Conservation (phyloP, 2,888 invertebrate species). For the Drosophila mayaguana region DNA sequence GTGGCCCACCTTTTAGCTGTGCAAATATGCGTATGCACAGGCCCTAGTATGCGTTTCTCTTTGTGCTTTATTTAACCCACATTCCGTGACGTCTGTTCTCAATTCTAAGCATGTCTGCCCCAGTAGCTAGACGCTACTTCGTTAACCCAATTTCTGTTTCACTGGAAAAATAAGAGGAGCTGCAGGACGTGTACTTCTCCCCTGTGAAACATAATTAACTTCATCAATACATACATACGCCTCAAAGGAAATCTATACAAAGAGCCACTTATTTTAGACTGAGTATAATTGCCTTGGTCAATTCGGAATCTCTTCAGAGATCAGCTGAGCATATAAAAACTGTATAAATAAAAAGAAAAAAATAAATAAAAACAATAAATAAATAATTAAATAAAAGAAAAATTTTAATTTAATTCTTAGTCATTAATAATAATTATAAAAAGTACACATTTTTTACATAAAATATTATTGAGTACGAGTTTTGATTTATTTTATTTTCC, state of each 20-base stretch:
- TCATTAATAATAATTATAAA: too few relatives aligned
- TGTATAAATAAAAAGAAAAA: too few relatives aligned
- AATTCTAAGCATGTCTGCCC: slow-evolving; percentile 10
- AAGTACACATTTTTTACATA: too few relatives aligned
- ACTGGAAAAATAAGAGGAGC: neutral
- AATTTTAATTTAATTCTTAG: too few relatives aligned
- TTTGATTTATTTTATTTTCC: too few relatives aligned
- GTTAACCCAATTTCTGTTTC: slow-evolving; percentile 60
- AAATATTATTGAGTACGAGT: too few relatives aligned
- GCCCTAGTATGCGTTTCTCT: neutral
- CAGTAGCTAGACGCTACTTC: slow-evolving; percentile 37
- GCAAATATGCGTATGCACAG: neutral
- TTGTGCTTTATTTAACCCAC: slow-evolving; percentile 13
- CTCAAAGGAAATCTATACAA: neutral
- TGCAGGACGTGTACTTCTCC: neutral
- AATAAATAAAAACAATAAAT: too few relatives aligned
- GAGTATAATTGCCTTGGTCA: too few relatives aligned
- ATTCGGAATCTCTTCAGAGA: too few relatives aligned
- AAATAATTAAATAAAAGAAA: too few relatives aligned
- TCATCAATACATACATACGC: neutral
- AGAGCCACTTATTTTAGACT: too few relatives aligned
- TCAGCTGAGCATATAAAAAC: neutral
- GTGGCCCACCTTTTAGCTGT: slow-evolving; percentile 33
- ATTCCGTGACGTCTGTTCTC: slow-evolving; percentile 22
- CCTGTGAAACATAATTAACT: too few relatives aligned